Percentiles rank a stretch among this genome's conserved stretches.
These are phyloP conservation scores for Mystacides longicornis DNA, from an alignment of 2,888 invertebrate genomes.

Conservation along the genomic window DNA sequence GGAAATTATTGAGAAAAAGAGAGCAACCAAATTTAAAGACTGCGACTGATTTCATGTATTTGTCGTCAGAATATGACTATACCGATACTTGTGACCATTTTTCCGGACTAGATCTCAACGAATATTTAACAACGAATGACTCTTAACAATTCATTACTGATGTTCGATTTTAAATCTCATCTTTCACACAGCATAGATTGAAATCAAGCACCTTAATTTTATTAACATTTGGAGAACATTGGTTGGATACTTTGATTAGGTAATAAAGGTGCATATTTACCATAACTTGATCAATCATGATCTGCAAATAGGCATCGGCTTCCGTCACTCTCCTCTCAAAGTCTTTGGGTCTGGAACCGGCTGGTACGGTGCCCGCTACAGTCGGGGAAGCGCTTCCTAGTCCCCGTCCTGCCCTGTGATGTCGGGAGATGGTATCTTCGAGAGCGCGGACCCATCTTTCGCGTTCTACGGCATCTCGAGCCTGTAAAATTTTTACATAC, in stretches of 20 bases:
- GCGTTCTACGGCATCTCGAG: slow-evolving; percentile 87
- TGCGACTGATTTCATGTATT: too few relatives aligned
- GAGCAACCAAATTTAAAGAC: too few relatives aligned
- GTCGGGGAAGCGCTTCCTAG: slow-evolving; percentile 76
- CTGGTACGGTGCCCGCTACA: slow-evolving; percentile 54
- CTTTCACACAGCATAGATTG: too few relatives aligned
- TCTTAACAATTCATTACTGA: too few relatives aligned
- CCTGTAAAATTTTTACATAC: slow-evolving; percentile 70
- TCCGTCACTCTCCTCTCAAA: slow-evolving; percentile 88
- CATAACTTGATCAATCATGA: slow-evolving; percentile 88
- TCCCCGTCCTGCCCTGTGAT: slow-evolving; percentile 41
- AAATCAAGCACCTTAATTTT: too few relatives aligned
- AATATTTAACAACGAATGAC: too few relatives aligned
- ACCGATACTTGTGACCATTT: too few relatives aligned
- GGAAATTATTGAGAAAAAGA: too few relatives aligned
- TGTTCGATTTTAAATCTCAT: too few relatives aligned
- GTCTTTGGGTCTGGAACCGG: slow-evolving; percentile 49
- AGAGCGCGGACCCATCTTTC: slow-evolving; percentile 94
- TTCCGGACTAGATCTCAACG: too few relatives aligned
- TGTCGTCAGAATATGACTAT: too few relatives aligned
- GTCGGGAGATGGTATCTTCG: slow-evolving; percentile 88
- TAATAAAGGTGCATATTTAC: slow-evolving; percentile 38
- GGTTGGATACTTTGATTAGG: not conserved
- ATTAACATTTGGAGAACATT: too few relatives aligned
- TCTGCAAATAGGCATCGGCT: slow-evolving; percentile 92